Base-by-base conservation (phyloP, 2,888 invertebrate species). In the Zaprionus bogoriensis region DNA sequence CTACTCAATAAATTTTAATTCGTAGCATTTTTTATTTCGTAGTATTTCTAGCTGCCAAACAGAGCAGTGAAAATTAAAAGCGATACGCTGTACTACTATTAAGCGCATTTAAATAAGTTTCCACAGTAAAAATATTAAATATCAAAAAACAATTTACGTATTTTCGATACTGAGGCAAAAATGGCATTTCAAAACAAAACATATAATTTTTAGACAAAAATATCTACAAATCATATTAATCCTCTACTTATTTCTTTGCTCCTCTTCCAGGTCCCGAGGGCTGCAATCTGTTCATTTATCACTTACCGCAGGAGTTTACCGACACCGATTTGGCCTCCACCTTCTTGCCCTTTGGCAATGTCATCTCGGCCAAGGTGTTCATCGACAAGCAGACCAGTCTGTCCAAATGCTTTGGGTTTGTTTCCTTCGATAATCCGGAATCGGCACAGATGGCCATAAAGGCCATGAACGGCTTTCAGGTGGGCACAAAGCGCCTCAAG, bases 301-400 rank as follows among this genome's bases (percentile, higher is more conserved):
- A 99, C 93, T 94, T 99, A 90, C 99, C 99, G 68, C 98, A 98
- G 92, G 99, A 99, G 92, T 99, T 99, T 92, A 96, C 96, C 66
- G 99, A 99, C 92, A 95, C 95, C 73, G 99, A 99, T 92, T 94
- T 99, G 84, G 97, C 98, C 88, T 96, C 98, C 87, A 98, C 98
- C 87, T 99, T 99, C 93, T 93, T 97, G 91, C 98, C 99, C 65
- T 99, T 99, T 92, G 99, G 99, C 89, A 97, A 95, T 92, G 98
- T 99, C 89, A 95, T 99, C 90, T 99, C 99, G 83, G 98, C 99
- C 87, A 99, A 99, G 94, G 99, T 99, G 92, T 99, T 99, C 93
- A 98, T 99, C 92, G 99, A 99, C 93, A 99, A 99, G 92, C 97
- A 98, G 92, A 99, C 99, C 88, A 99, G 99, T 93, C 94, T 99